Base-by-base conservation (phyloP, 2,888 invertebrate species). In the Parnassius orleans region DNA sequence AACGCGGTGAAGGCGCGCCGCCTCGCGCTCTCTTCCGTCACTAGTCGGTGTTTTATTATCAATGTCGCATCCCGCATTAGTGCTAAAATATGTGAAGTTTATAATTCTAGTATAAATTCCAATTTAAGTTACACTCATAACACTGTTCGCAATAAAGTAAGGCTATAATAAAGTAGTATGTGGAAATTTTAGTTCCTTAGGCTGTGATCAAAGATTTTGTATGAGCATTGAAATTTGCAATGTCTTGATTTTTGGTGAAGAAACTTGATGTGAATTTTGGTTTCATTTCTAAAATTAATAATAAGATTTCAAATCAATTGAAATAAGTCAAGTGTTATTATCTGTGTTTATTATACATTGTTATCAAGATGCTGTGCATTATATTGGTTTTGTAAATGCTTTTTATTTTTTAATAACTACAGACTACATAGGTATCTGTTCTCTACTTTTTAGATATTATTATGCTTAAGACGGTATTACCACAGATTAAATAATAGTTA, bases 181-280 rank as follows among this genome's bases (percentile, higher is more conserved):
- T 87, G 89, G 86, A 86, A 84, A 81, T 82, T 54, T 80, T 81
- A 81, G 77, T 83, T 84, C 83, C 84, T 84, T 74, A 80, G 80
- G 83, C 80, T 47, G 84, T 81, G 77, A 81, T 75, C 76, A 72
- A 74, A 75, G 73, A 71, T 69, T 74, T 58, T 48, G 54, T 60
- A 51, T 57, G 57, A 9, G 15, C 43, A 12, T 51, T 2, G 1
- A 33, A 24, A 43, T 61, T 56, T 46, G 52, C 53, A 15, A 56
- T 14, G 52, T 52, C 53, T 56, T 33, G 53, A 43, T 14, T 11
- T 14, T 48, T 41, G 58, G 60, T 61, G 66, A 61, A 63, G 66
- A 55, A 63, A 58, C 43, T 47, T 57, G 60, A 66, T 60, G 15
- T 42, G 47, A 33, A 42, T 47, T 64, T 60, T 54, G 51, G 53